Conservation (phyloP, 2,888 invertebrate genomes). For the Sycophila texana region DNA sequence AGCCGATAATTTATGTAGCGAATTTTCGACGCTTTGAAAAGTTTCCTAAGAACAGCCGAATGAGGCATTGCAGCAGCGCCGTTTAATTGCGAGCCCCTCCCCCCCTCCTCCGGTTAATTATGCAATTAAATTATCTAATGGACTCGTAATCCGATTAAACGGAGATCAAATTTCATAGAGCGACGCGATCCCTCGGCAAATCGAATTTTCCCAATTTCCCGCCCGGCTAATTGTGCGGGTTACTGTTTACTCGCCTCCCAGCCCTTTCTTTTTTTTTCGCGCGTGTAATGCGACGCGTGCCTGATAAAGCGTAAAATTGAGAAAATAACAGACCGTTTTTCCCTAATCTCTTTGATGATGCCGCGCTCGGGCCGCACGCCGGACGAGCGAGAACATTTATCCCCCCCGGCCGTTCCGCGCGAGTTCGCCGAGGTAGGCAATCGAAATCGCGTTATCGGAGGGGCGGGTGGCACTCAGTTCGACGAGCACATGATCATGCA, state of each 20-base stretch:
- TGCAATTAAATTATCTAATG: conserved; percentile 51
- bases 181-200: conserved; percentile 17
- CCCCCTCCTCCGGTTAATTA: conserved; percentile 32
- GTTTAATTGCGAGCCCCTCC: background rate
- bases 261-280: background rate
- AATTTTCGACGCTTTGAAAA: background rate
- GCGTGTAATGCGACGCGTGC: conserved; percentile 11
- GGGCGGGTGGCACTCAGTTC: no score
- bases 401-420: no score
- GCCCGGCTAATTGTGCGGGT: conserved; percentile 8
- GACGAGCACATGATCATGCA: no score
- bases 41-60: background rate
- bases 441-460: no score
- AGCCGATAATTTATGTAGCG: conserved; percentile 9
- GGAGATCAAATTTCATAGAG: conserved; percentile 31
- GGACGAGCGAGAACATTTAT: no score
- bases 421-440: no score
- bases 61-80: conserved; percentile 9
- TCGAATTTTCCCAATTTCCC: conserved; percentile 41
- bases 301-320: conserved; percentile 21
- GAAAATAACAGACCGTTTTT: background rate
- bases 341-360: no score
- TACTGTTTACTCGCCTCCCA: background rate
- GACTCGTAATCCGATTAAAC: conserved; percentile 44
- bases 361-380: no score